Evolutionary conservation across 2,888 invertebrate genomes (phyloP).

Genomic region (Sarcophaga variegata): DNA sequence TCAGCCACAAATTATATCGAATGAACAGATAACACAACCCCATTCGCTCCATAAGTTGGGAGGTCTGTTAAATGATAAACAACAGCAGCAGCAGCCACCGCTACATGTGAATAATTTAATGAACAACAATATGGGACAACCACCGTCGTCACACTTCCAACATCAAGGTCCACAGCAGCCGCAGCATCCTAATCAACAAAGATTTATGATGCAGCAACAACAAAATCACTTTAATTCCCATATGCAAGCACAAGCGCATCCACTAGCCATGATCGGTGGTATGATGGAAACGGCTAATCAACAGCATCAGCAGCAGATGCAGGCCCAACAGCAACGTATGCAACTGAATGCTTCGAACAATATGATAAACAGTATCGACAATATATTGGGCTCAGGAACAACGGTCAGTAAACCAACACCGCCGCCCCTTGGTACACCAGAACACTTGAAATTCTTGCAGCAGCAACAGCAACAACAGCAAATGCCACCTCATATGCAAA

Average conservation of each 20-base stretch:
- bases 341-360: slow-evolving; percentile 66
- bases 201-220: slow-evolving; percentile 70
- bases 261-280: slow-evolving; percentile 78
- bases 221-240: slow-evolving; percentile 74
- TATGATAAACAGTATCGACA: slow-evolving; percentile 72
- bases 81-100: slow-evolving; percentile 44
- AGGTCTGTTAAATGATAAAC: slow-evolving; percentile 45
- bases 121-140: slow-evolving; percentile 57
- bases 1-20: slow-evolving; percentile 68
- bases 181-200: slow-evolving; percentile 36
- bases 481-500: slow-evolving; percentile 67
- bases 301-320: slow-evolving; percentile 70
- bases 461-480: slow-evolving; percentile 66
- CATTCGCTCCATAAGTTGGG: slow-evolving; percentile 68
- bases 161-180: slow-evolving; percentile 70
- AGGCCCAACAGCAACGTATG: slow-evolving; percentile 62
- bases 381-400: slow-evolving; percentile 61
- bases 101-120: slow-evolving; percentile 55
- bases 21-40: slow-evolving; percentile 72
- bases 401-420: slow-evolving; percentile 48
- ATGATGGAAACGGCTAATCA: slow-evolving; percentile 77
- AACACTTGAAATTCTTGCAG: slow-evolving; percentile 69
- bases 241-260: slow-evolving; percentile 73
- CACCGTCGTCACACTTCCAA: slow-evolving; percentile 46
- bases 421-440: slow-evolving; percentile 66